Evolutionary conservation across 1,140 invertebrate genomes (phyloP), one percentile per base, ranked within the genome.

Genomic region (Armadillidium nasatum): DNA sequence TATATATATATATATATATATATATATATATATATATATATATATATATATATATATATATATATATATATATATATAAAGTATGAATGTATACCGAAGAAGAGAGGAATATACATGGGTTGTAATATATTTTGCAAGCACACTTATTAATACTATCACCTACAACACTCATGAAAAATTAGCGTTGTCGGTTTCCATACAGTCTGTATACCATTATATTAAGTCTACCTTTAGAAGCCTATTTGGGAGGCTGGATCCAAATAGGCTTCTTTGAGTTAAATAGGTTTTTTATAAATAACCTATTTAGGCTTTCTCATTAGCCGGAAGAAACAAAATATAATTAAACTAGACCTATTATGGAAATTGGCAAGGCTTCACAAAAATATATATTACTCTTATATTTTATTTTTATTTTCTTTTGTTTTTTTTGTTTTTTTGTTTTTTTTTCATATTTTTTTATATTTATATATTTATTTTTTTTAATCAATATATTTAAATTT

Each of bases 191-290:
- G 33, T 33, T 33, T 6, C 33, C 1, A 1, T 3, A 71, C 43
- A 43, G 44, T 44, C 10, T n/a, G 15, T 13, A 33, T 44, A 71
- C 21, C 22, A 19, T 33, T 44, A 44, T 44, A 71, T 44, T 4
- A 19, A 44, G 50, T 13, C 50, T 60, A 2, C 50, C 11, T 3
- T 60, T 19, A 60, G 50, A 60, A 60, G 50, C 50, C 50, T 60
- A 60, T 15, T 60, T 60, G 50, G 50, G 50, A 60, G 50, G 50
- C 50, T 60, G 50, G 50, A 19, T 60, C 50, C 50, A 60, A 60
- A 7, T 60, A 60, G 50, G 50, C 50, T 60, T 60, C 50, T 60
- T 2, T 60, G 7, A 60, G 50, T 44, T 4, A 19, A 44, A 10
- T 33, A 22, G 45, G 19, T 11, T 50, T 44, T 50, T n/a, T 13